These are phyloP conservation scores for Ormyrus labotus DNA, from an alignment of 2,888 invertebrate species.

Conservation along the genomic window DNA sequence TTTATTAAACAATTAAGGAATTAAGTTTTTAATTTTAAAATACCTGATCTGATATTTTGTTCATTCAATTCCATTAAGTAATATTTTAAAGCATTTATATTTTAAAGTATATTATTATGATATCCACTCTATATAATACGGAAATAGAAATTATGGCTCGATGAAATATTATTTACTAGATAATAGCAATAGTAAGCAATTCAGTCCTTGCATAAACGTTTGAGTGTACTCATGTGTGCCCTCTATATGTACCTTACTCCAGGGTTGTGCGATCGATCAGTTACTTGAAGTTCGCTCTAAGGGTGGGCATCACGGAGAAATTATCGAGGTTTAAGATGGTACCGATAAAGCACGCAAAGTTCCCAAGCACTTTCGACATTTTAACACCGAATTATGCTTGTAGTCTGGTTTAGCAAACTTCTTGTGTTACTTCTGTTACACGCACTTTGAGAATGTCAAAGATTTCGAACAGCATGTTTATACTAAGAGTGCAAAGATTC, in stretches of 20 bases:
- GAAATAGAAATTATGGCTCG: too few relatives aligned
- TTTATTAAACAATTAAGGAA: too few relatives aligned
- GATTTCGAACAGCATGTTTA: too few relatives aligned
- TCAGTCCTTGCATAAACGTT: constrained; percentile 3
- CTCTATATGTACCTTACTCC: not conserved
- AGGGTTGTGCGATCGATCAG: not conserved
- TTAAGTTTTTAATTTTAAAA: too few relatives aligned
- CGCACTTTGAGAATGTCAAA: too few relatives aligned
- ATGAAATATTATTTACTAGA: not conserved
- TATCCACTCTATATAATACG: too few relatives aligned
- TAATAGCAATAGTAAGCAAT: constrained; percentile 1
- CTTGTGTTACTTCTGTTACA: too few relatives aligned
- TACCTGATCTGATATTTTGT: too few relatives aligned
- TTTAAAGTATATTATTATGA: too few relatives aligned
- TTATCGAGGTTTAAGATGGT: constrained; percentile 29
- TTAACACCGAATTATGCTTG: constrained; percentile 7
- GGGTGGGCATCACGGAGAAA: constrained; percentile 34
- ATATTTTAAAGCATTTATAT: too few relatives aligned
- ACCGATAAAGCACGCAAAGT: constrained; percentile 35
- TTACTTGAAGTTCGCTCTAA: constrained; percentile 28
- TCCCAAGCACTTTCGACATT: constrained; percentile 21
- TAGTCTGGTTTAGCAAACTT: not conserved
- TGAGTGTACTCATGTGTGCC: not conserved
- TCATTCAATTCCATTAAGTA: too few relatives aligned
- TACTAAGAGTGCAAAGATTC: too few relatives aligned